These are phyloP conservation scores for Tupaia tana DNA, from an alignment of 2,113 vertebrate genomes.

Conservation along the genomic window DNA sequence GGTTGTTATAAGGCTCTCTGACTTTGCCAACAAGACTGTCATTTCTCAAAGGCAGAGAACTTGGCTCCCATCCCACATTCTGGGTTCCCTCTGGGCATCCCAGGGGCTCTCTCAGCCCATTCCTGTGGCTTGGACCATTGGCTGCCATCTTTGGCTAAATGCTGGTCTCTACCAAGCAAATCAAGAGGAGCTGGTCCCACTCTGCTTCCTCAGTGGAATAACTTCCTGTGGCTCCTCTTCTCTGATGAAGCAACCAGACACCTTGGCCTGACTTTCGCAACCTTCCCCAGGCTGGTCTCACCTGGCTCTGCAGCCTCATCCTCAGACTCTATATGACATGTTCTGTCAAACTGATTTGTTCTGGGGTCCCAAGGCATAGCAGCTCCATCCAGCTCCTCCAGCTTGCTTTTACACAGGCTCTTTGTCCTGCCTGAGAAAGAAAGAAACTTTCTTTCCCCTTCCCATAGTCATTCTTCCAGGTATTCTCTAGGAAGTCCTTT, in stretches of 20 bases:
- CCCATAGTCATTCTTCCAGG: not conserved
- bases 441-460: not conserved
- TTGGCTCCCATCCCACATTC: not conserved
- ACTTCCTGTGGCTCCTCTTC: not conserved
- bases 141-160: not conserved
- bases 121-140: not conserved
- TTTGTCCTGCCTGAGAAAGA: not conserved
- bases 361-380: not conserved
- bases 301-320: not conserved
- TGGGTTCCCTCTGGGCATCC: not conserved
- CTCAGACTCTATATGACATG: not conserved
- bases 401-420: not conserved
- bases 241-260: not conserved
- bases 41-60: not conserved
- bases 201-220: not conserved
- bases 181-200: not conserved
- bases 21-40: not conserved
- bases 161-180: not conserved
- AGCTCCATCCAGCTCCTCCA: not conserved
- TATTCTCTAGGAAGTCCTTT: constrained; percentile 45
- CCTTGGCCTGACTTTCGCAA: not conserved
- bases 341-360: not conserved
- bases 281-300: not conserved
- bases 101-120: not conserved
- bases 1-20: not conserved